Percentiles rank a stretch among this genome's conserved stretches.
Conservation (phyloP, 1,140 invertebrate genomes). For the Pseudomyrmex gracilis region DNA sequence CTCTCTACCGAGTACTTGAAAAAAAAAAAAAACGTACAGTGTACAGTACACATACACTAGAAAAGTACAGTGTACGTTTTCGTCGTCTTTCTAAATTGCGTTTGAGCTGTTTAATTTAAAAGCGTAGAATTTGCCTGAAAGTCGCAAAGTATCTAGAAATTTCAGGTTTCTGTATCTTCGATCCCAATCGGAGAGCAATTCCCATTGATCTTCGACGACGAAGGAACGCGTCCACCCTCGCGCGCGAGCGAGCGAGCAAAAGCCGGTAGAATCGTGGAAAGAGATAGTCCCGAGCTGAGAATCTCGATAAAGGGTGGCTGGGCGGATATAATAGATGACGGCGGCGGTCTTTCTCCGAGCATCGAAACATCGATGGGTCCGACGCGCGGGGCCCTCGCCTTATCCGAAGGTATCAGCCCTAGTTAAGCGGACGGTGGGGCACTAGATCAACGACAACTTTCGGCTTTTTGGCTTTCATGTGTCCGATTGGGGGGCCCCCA, state of each 20-base stretch:
- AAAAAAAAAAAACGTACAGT: background rate
- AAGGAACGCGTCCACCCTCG: slow-evolving; percentile 30
- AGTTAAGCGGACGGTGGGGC: slow-evolving; percentile 81
- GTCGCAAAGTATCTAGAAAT: slow-evolving; percentile 9
- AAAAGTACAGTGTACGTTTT: too few relatives aligned
- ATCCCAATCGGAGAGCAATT: slow-evolving; percentile 35
- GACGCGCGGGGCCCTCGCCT: slow-evolving; percentile 58
- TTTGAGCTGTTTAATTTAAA: background rate
- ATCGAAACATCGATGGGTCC: slow-evolving; percentile 74
- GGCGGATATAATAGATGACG: slow-evolving; percentile 80
- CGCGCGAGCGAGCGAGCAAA: background rate
- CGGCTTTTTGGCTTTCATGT: slow-evolving; percentile 84
- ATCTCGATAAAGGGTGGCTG: slow-evolving; percentile 70
- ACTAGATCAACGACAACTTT: slow-evolving; percentile 85
- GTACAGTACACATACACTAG: too few relatives aligned
- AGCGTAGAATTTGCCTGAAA: background rate
- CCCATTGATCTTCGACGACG: slow-evolving; percentile 28
- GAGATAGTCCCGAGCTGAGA: slow-evolving; percentile 61
- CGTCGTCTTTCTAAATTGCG: background rate
- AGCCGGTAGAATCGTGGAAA: slow-evolving; percentile 65
- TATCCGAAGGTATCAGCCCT: slow-evolving; percentile 82
- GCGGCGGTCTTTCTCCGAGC: slow-evolving; percentile 65
- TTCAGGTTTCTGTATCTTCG: slow-evolving; percentile 13
- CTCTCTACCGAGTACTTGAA: background rate
- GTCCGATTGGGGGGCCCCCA: slow-evolving; percentile 77